Percentiles rank a stretch among this genome's conserved stretches.
Evolutionary conservation across 1,140 invertebrate species (phyloP).

Genomic region (Pemphigus obesinymphae): DNA sequence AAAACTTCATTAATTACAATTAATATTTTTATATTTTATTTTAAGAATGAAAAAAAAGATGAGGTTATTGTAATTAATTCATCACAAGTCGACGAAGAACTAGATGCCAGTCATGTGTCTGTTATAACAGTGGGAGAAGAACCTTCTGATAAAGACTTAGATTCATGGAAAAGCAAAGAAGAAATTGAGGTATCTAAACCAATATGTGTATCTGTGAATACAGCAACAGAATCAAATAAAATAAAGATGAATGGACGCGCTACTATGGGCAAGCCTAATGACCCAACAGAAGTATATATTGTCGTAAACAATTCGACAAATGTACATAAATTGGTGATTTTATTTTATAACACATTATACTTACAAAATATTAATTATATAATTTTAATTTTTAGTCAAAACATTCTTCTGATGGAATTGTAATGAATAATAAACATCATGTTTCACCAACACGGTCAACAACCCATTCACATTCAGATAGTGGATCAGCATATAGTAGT

Average conservation of each 20-base stretch:
- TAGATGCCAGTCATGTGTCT: conserved; percentile 78
- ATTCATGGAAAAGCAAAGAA: conserved; percentile 26
- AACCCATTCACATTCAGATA: conserved; percentile 46
- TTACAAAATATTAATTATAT: neutral
- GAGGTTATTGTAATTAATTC: conserved; percentile 47
- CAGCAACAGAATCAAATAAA: neutral
- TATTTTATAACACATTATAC: neutral
- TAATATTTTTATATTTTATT: conserved; percentile 54
- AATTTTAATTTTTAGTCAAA: neutral
- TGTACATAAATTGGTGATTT: conserved; percentile 40
- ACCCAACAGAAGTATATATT: conserved; percentile 48
- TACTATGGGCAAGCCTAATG: neutral
- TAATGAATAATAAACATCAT: conserved; percentile 48
- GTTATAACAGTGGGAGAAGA: conserved; percentile 83
- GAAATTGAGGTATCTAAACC: conserved; percentile 16
- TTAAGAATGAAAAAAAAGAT: conserved; percentile 44
- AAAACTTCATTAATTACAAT: neutral
- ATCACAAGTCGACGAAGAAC: conserved; percentile 53
- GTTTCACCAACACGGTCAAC: conserved; percentile 51
- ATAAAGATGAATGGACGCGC: conserved; percentile 16
- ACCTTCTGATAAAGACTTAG: conserved; percentile 22
- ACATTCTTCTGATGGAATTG: conserved; percentile 13
- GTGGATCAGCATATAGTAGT: conserved; percentile 48
- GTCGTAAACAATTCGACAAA: conserved; percentile 49
- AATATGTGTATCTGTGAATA: neutral